Conservation (phyloP, 2,888 invertebrate species). For the Acronicta alni region DNA sequence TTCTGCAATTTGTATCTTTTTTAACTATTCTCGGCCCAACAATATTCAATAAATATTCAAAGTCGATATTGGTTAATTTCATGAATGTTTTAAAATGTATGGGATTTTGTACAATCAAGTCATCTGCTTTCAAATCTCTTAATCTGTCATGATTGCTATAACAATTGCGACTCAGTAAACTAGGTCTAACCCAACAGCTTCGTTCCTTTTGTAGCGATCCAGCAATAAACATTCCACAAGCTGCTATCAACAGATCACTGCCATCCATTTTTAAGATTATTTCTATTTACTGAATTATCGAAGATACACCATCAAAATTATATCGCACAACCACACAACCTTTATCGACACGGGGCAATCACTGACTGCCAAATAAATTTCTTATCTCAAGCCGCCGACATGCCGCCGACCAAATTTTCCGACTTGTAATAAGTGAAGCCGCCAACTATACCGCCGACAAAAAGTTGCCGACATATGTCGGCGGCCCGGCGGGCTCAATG, state of each 20-base stretch:
- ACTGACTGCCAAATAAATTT: slow-evolving; percentile 39
- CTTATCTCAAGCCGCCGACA: slow-evolving; percentile 37
- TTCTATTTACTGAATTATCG: slow-evolving; percentile 26
- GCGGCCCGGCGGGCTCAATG: too few relatives aligned
- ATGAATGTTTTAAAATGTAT: slow-evolving; percentile 26
- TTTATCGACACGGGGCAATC: too few relatives aligned
- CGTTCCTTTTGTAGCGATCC: slow-evolving; percentile 29
- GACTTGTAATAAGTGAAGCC: slow-evolving; percentile 37
- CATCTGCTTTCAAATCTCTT: slow-evolving; percentile 34
- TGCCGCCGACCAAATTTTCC: slow-evolving; percentile 42
- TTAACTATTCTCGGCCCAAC: slow-evolving; percentile 52
- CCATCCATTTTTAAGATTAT: too few relatives aligned
- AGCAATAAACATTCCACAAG: slow-evolving; percentile 4
- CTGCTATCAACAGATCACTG: too few relatives aligned
- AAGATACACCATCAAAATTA: slow-evolving; percentile 32
- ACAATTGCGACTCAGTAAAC: slow-evolving; percentile 39
- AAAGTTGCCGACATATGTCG: not conserved
- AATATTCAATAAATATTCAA: slow-evolving; percentile 51
- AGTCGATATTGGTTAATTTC: slow-evolving; percentile 45
- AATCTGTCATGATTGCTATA: slow-evolving; percentile 33
- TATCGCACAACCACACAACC: slow-evolving; percentile 29
- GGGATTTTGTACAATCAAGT: slow-evolving; percentile 32
- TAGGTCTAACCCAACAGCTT: slow-evolving; percentile 38
- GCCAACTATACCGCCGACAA: slow-evolving; percentile 25
- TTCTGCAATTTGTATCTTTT: slow-evolving; percentile 42